Conservation (phyloP, 2,888 invertebrate species). For the Papilio gigon region DNA sequence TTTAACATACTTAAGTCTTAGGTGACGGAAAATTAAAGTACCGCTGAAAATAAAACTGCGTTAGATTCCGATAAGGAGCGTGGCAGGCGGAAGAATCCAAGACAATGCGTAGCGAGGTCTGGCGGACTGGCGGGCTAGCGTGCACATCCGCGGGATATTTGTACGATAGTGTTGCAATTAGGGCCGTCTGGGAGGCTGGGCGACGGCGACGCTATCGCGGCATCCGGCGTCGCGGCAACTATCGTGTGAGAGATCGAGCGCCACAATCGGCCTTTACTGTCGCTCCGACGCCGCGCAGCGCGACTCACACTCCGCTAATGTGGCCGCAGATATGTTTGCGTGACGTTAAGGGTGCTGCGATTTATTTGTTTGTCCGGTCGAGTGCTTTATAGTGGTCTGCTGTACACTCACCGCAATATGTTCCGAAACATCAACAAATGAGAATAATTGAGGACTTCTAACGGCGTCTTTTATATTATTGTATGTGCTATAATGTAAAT, state of each 20-base stretch:
- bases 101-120: slow-evolving; percentile 66
- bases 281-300: slow-evolving; percentile 16
- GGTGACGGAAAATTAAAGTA: slow-evolving; percentile 11
- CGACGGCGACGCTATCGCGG: slow-evolving; percentile 67
- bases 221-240: slow-evolving; percentile 63
- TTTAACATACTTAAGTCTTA: background rate
- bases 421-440: slow-evolving; percentile 33
- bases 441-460: slow-evolving; percentile 20
- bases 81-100: slow-evolving; percentile 66
- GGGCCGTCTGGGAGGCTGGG: slow-evolving; percentile 57
- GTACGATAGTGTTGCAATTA: slow-evolving; percentile 73
- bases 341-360: slow-evolving; percentile 38
- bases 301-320: slow-evolving; percentile 21
- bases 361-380: slow-evolving; percentile 30
- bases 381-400: slow-evolving; percentile 20
- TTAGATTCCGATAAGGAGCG: slow-evolving; percentile 62
- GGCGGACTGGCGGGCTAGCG: slow-evolving; percentile 46
- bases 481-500: background rate
- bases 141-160: slow-evolving; percentile 63
- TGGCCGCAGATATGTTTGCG: slow-evolving; percentile 30
- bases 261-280: slow-evolving; percentile 40
- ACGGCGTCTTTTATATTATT: slow-evolving; percentile 1
- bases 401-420: background rate
- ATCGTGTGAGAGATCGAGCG: slow-evolving; percentile 75
- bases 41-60: slow-evolving; percentile 42